Evolutionary conservation across 2,113 vertebrate genomes (phyloP).

Genomic region (Reinhardtius hippoglossoides): DNA sequence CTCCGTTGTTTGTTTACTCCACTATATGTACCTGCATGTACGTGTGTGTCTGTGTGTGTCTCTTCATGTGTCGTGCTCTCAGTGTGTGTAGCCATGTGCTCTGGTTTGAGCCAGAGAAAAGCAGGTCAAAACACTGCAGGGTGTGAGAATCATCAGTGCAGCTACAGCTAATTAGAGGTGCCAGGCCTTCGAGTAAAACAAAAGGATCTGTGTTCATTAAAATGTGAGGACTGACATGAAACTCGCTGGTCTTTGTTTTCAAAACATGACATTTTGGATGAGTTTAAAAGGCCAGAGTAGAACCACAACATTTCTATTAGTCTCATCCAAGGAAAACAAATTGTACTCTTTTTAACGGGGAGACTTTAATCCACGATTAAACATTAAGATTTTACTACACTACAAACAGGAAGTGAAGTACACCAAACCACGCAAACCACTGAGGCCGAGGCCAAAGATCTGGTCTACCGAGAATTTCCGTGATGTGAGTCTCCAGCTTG

Average conservation of each 20-base stretch:
- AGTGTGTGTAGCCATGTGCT: slow-evolving; percentile 52
- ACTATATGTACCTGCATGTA: slow-evolving; percentile 21
- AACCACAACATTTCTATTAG: neutral
- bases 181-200: slow-evolving; percentile 40
- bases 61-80: slow-evolving; percentile 42
- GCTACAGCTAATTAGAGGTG: slow-evolving; percentile 64
- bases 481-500: too few relatives aligned
- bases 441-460: too few relatives aligned
- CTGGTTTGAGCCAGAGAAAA: slow-evolving; percentile 66
- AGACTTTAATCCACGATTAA: neutral
- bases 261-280: slow-evolving; percentile 24
- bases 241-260: slow-evolving; percentile 19
- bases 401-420: too few relatives aligned
- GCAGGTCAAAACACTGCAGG: slow-evolving; percentile 70
- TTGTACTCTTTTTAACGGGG: neutral
- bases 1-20: slow-evolving; percentile 54
- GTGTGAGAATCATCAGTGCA: slow-evolving; percentile 57
- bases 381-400: neutral
- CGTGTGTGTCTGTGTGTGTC: slow-evolving; percentile 6
- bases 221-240: slow-evolving; percentile 4
- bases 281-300: neutral
- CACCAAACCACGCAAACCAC: too few relatives aligned
- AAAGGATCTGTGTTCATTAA: slow-evolving; percentile 43
- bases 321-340: too few relatives aligned
- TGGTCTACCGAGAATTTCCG: too few relatives aligned